A percentile compares a stretch with the other conserved stretches of the same genome.
Evolutionary conservation across 2,888 invertebrate species (phyloP).

Genomic region (Orchestes rusci): DNA sequence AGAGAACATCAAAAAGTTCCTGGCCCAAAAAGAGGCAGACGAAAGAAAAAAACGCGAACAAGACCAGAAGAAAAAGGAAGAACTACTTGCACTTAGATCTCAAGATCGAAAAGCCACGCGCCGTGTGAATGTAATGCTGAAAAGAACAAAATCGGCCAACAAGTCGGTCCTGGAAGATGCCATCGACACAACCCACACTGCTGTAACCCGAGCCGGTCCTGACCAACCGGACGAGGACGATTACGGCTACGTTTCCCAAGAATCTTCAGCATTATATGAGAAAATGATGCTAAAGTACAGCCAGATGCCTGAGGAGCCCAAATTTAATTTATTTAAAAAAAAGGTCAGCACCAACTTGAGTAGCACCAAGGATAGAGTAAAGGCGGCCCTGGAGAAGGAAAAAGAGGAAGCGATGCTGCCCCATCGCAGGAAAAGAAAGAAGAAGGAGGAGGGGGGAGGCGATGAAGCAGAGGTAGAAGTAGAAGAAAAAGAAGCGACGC

Average conservation of each 20-base stretch:
- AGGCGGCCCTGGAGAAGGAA: constrained; percentile 63
- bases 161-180: constrained; percentile 81
- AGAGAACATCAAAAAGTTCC: constrained; percentile 73
- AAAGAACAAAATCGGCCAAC: constrained; percentile 83
- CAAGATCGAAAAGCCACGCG: constrained; percentile 44
- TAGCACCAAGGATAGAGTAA: constrained; percentile 66
- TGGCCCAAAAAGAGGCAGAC: constrained; percentile 75
- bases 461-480: constrained; percentile 32
- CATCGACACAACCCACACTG: constrained; percentile 66
- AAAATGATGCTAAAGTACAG: constrained; percentile 82
- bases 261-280: constrained; percentile 71
- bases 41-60: constrained; percentile 58
- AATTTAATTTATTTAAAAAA: constrained; percentile 55
- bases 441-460: constrained; percentile 29
- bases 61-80: constrained; percentile 58
- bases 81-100: constrained; percentile 53
- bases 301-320: constrained; percentile 63
- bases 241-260: constrained; percentile 82
- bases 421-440: constrained; percentile 55
- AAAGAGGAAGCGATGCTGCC: constrained; percentile 66
- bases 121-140: constrained; percentile 51
- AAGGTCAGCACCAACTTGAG: constrained; percentile 48
- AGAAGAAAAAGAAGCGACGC: constrained; percentile 30
- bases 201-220: constrained; percentile 64
- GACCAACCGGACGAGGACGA: constrained; percentile 85